Conservation (phyloP, 2,888 invertebrate species). For the Drepanosiphum platanoidis region DNA sequence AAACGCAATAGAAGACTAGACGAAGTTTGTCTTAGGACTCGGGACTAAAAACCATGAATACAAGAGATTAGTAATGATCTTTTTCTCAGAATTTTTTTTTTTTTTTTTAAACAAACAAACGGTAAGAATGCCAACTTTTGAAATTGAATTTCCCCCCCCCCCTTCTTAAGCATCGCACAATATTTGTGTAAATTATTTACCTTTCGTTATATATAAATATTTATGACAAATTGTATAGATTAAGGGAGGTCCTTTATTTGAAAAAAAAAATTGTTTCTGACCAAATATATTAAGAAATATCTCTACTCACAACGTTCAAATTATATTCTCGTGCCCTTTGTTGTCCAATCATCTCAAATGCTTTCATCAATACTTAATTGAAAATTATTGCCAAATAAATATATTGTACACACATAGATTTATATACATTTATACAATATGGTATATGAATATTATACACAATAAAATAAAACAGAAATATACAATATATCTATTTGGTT, state of each 20-base stretch:
- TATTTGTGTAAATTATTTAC: conserved; percentile 28
- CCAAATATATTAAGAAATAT: neutral
- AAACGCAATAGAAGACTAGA: conserved; percentile 52
- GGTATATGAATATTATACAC: conserved; percentile 5
- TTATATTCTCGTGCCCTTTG: neutral
- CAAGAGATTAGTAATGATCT: conserved; percentile 16
- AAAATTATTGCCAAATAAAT: conserved; percentile 45
- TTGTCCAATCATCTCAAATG: neutral
- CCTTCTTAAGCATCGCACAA: neutral
- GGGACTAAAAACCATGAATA: conserved; percentile 32
- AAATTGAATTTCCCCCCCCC: conserved; percentile 1
- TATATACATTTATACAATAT: conserved; percentile 33
- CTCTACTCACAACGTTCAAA: neutral
- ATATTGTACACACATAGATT: conserved; percentile 29
- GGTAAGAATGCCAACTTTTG: neutral
- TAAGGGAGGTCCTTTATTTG: neutral
- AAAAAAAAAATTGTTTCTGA: neutral
- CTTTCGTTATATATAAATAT: conserved; percentile 3
- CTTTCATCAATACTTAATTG: conserved; percentile 3
- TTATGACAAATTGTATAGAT: neutral
- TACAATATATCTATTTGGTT: conserved; percentile 33
- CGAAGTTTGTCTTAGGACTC: conserved; percentile 37
- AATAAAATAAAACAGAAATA: conserved; percentile 27
- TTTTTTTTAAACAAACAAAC: conserved; percentile 7
- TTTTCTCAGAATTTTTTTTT: conserved; percentile 14